These are phyloP conservation scores for Aleiodes leptofemur DNA, from an alignment of 2,888 invertebrate genomes.

Conservation along the genomic window DNA sequence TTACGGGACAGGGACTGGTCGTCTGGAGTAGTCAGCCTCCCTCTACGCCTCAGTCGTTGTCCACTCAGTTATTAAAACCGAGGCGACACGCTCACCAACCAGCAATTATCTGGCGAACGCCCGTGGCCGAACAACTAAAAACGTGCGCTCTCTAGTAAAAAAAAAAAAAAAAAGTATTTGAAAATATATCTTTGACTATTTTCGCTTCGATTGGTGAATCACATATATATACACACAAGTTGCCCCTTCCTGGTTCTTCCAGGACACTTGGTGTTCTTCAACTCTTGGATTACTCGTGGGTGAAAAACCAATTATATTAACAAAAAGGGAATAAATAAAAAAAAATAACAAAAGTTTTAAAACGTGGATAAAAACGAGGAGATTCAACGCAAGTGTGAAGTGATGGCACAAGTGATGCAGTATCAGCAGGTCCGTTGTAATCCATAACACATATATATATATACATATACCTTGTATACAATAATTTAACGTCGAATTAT, in stretches of 20 bases:
- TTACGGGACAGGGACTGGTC: conserved; percentile 48
- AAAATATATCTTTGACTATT: neutral
- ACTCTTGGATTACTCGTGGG: conserved; percentile 35
- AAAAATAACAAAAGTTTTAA: conserved; percentile 7
- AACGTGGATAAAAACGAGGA: conserved; percentile 8
- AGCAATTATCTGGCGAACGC: conserved; percentile 73
- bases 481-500: conserved; percentile 55
- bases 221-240: neutral
- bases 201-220: conserved; percentile 17
- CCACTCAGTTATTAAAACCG: conserved; percentile 74
- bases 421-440: conserved; percentile 68
- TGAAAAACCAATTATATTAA: conserved; percentile 6
- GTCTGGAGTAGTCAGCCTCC: conserved; percentile 62
- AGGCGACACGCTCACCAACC: conserved; percentile 72
- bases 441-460: conserved; percentile 25
- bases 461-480: conserved; percentile 36
- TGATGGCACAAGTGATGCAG: conserved; percentile 69
- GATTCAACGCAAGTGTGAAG: conserved; percentile 53
- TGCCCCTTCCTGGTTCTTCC: conserved; percentile 27
- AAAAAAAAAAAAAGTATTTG: neutral
- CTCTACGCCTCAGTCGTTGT: conserved; percentile 68
- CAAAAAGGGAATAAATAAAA: conserved; percentile 23
- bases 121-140: conserved; percentile 62
- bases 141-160: conserved; percentile 35
- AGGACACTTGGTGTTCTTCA: conserved; percentile 22